Base-by-base conservation (phyloP, 2,888 invertebrate species). In the Drosophila aldrichi region DNA sequence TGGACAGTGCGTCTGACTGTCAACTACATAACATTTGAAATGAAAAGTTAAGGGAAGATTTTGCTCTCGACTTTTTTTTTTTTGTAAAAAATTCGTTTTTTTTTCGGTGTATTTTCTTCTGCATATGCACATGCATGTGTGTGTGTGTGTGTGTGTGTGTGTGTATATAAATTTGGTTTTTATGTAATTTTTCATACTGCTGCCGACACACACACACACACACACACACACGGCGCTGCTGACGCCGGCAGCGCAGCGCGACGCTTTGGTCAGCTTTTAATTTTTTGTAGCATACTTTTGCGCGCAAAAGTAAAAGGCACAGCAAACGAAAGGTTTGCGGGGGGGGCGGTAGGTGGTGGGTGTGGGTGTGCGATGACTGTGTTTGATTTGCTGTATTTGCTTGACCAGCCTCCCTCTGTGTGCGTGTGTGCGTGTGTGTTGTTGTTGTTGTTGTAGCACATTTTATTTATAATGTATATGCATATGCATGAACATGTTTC, bases 181-280 rank as follows among this genome's bases (percentile, higher is more conserved):
- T 87, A 89, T 89, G 87, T 83, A 87, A 83, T 83, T 89, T 83
- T 87, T 89, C 89, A 83, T 83, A 87, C 83, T 67, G 82, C 71
- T 62, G 74, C 54, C 48, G 61, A 44, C 43, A n/a, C n/a, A n/a
- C n/a, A n/a, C n/a, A n/a, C n/a, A n/a, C n/a, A n/a, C 52, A 6
- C 6, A 5, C 14, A 46, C 36, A 14, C 36, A 36, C 36, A 14
- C 69, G 49, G 22, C 55, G 54, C 61, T 56, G 73, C 36, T 41
- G 62, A 46, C 72, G 67, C 20, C 29, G 43, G 3, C 43, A 34
- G 41, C 43, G 59, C 56, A 25, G 38, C 44, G 54, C 48, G 40
- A 58, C 49, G 66, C 46, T 65, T 58, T 79, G 77, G 83, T 77
- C 88, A 74, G 56, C 60, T 65, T 64, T 68, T 65, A 56, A 66